phyloP scores from a whole-genome alignment of 2,888 invertebrate genomes.

The Andricus quercusramuli region DNA sequence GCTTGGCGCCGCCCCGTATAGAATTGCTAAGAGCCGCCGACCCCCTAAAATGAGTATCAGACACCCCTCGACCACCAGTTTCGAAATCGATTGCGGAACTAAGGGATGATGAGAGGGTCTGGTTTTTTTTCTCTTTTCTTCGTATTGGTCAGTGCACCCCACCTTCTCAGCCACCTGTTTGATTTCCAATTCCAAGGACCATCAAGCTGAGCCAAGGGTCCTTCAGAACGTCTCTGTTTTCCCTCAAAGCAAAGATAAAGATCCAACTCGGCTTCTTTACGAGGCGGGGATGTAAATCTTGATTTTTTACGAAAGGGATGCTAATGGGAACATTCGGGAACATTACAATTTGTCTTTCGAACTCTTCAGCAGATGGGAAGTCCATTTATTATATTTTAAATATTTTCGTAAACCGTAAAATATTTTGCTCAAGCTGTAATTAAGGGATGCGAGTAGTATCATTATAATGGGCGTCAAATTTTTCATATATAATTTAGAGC shows the following conservation, averaged over 20 bases:
- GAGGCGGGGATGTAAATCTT: constrained; percentile 17
- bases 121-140: constrained; percentile 12
- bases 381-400: no score
- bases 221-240: constrained; percentile 20
- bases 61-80: constrained; percentile 56
- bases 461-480: no score
- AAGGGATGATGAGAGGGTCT: constrained; percentile 53
- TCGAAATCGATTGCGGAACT: constrained; percentile 34
- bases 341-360: constrained; percentile 15
- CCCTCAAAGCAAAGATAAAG: constrained; percentile 5
- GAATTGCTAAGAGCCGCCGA: constrained; percentile 23
- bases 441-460: background rate
- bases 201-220: background rate
- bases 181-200: constrained; percentile 6
- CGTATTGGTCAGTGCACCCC: constrained; percentile 37
- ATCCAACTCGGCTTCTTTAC: background rate
- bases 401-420: background rate
- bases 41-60: constrained; percentile 47
- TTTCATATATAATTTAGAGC: no score
- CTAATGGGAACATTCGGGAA: constrained; percentile 4
- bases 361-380: background rate
- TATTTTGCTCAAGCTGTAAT: background rate
- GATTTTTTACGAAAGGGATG: background rate
- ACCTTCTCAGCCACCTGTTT: constrained; percentile 62
- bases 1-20: constrained; percentile 49